Base-by-base conservation (phyloP, 2,113 vertebrate genomes). In the Pleuronectes platessa region DNA sequence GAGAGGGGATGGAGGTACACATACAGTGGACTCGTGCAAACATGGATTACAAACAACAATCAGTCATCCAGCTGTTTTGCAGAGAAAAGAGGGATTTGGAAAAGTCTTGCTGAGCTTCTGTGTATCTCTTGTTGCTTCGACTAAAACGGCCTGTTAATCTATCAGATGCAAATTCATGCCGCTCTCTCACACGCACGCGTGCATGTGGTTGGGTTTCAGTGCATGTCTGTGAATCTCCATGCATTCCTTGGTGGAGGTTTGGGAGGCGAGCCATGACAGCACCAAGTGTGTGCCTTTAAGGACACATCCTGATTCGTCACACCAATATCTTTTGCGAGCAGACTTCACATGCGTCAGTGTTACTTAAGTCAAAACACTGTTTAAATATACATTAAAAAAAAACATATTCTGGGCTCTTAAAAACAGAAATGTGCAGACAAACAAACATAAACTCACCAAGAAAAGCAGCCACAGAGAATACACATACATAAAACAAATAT, bases 71-170 rank as follows among this genome's bases (percentile, higher is more conserved):
- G 40, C 40, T 78, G 42, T 69, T 68, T 23, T 55, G 12, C 23
- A n/a, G 9, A 40, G 17, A 60, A 78, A 72, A 55, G 0, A 5
- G 5, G 20, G 47, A 56, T 65, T 74, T 58, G 18, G 14, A 4
- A 42, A 70, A 74, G 20, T 58, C 51, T 68, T 51, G n/a, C 15
- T 27, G 21, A 75, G 74, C 58, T 59, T 74, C 58, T 63, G 51
- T 61, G 72, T 9, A 21, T 31, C 63, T 61, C 14, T 55, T 75
- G 71, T 60, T 26, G 15, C 47, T 56, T 78, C 56, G 62, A 20
- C 61, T 74, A 26, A 61, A 0, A 58, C 62, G n/a, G 7, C 59
- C 68, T 58, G 53, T 73, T 64, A 68, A 56, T 79, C 68, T 61
- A 23, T 5, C 55, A 53, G 49, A 76, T 60, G 49, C n/a, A 64